These are phyloP conservation scores for Pyrrhia umbra DNA, from an alignment of 2,888 invertebrate genomes.

Conservation along the genomic window DNA sequence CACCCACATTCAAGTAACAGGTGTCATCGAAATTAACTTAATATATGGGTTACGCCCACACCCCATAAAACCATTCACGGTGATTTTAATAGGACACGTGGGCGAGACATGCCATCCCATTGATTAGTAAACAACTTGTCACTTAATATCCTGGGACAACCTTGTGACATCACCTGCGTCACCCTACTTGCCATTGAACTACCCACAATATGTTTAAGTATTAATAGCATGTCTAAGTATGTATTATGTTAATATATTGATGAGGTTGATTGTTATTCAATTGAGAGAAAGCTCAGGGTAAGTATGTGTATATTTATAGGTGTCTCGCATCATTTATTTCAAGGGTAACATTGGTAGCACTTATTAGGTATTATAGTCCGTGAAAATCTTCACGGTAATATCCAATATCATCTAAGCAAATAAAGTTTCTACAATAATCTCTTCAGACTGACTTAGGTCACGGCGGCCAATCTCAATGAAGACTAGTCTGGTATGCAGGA, in stretches of 20 bases:
- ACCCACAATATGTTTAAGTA: constrained; percentile 34
- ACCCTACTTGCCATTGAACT: constrained; percentile 27
- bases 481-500: too few relatives aligned
- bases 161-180: constrained; percentile 43
- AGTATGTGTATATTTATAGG: constrained; percentile 37
- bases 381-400: too few relatives aligned
- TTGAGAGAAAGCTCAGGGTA: constrained; percentile 33
- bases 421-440: too few relatives aligned
- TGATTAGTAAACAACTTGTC: constrained; percentile 56
- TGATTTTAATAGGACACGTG: constrained; percentile 34
- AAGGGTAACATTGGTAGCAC: constrained; percentile 5
- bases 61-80: constrained; percentile 13
- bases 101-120: constrained; percentile 12
- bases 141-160: constrained; percentile 13
- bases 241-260: constrained; percentile 55
- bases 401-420: too few relatives aligned
- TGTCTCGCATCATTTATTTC: constrained; percentile 25
- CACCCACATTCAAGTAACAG: constrained; percentile 1
- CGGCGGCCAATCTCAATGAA: too few relatives aligned
- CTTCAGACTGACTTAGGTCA: too few relatives aligned
- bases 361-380: too few relatives aligned
- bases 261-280: constrained; percentile 52
- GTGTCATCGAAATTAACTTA: constrained; percentile 22
- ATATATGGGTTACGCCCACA: constrained; percentile 27
- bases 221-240: constrained; percentile 40